Conservation (phyloP, 2,888 invertebrate species). For the Plebejus argus region DNA sequence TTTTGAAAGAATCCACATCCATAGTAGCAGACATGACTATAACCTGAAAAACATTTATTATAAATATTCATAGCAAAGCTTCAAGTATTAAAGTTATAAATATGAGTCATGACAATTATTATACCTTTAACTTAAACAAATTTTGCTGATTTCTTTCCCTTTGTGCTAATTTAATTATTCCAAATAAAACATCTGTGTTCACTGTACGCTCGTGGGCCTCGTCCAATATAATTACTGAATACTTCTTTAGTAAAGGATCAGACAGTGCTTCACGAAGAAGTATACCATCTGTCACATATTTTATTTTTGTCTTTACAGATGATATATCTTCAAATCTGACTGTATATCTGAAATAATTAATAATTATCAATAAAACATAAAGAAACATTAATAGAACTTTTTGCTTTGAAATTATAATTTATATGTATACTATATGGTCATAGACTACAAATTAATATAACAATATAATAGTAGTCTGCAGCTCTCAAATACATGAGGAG, state of each 20-base stretch:
- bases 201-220: conserved; percentile 98
- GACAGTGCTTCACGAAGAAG: conserved; percentile 93
- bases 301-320: conserved; percentile 89
- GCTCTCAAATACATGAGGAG: no score
- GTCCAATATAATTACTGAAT: conserved; percentile 92
- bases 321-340: conserved; percentile 96
- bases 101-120: conserved; percentile 32
- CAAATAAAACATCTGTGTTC: conserved; percentile 96
- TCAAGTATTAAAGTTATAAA: no score
- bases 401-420: no score
- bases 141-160: conserved; percentile 83
- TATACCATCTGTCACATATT: conserved; percentile 97
- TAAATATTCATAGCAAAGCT: background rate
- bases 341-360: conserved; percentile 80
- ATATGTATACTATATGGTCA: no score
- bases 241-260: conserved; percentile 87
- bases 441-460: no score
- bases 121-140: conserved; percentile 84
- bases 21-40: conserved; percentile 97
- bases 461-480: no score
- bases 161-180: conserved; percentile 94
- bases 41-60: conserved; percentile 70
- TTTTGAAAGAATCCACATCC: conserved; percentile 95
- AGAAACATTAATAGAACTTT: background rate
- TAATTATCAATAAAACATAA: background rate